Conservation (phyloP, 2,888 invertebrate species). For the Drosophila barbarae region DNA sequence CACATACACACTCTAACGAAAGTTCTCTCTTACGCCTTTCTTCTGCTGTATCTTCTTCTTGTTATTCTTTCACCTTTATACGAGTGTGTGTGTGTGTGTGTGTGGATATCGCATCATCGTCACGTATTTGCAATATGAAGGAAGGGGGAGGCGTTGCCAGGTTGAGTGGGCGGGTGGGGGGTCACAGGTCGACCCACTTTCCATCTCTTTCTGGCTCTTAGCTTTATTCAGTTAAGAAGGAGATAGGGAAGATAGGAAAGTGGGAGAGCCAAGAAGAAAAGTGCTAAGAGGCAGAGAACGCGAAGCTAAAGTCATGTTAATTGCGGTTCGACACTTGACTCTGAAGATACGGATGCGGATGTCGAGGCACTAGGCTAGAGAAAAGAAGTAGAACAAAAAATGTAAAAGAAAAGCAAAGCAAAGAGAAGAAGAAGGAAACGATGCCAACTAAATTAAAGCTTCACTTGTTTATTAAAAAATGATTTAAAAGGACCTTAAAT, state of each 20-base stretch:
- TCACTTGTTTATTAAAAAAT: background rate
- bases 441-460: slow-evolving; percentile 4
- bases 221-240: slow-evolving; percentile 5
- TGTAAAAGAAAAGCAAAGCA: background rate
- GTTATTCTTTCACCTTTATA: slow-evolving; percentile 9
- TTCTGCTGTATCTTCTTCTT: background rate
- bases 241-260: background rate
- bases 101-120: slow-evolving; percentile 32
- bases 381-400: background rate
- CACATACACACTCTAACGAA: background rate
- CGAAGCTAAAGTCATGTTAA: slow-evolving; percentile 63
- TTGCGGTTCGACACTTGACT: slow-evolving; percentile 63
- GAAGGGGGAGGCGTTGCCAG: slow-evolving; percentile 31
- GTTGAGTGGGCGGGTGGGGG: slow-evolving; percentile 35
- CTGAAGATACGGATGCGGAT: slow-evolving; percentile 43
- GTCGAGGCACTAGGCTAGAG: slow-evolving; percentile 15
- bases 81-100: background rate
- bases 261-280: background rate
- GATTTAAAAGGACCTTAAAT: background rate
- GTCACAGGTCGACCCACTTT: slow-evolving; percentile 48
- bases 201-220: slow-evolving; percentile 10
- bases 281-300: slow-evolving; percentile 7
- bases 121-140: slow-evolving; percentile 42
- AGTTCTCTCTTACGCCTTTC: slow-evolving; percentile 9
- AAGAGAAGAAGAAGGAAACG: background rate